phyloP scores from a whole-genome alignment of 1,140 invertebrate genomes.

The Ceratina australensis region DNA sequence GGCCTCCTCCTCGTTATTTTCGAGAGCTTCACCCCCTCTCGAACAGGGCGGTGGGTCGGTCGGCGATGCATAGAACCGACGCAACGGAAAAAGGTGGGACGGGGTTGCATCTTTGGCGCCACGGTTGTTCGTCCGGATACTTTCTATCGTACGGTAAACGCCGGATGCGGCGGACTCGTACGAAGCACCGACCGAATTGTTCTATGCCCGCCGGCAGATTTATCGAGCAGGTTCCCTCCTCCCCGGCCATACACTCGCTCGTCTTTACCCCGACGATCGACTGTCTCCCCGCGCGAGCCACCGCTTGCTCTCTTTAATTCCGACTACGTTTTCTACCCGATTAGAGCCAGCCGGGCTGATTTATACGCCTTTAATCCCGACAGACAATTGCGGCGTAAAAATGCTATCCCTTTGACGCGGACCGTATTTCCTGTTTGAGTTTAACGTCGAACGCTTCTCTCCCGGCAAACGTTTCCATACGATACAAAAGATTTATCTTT shows the following conservation, averaged over 20 bases:
- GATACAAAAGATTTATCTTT: too few species aligned
- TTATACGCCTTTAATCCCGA: constrained; percentile 24
- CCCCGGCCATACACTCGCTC: neutral
- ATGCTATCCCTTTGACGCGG: neutral
- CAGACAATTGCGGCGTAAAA: constrained; percentile 1
- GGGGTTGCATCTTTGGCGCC: constrained; percentile 34
- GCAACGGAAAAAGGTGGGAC: neutral
- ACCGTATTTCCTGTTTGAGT: neutral
- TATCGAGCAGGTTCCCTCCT: constrained; percentile 31
- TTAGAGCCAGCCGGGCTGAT: constrained; percentile 22
- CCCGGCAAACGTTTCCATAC: neutral
- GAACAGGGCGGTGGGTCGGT: too few species aligned
- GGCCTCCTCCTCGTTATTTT: constrained; percentile 52
- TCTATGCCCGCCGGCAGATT: constrained; percentile 44
- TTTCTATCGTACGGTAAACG: constrained; percentile 66
- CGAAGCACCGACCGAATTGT: constrained; percentile 44
- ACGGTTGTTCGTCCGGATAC: constrained; percentile 47
- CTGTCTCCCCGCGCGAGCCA: constrained; percentile 8
- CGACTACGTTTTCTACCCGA: constrained; percentile 47
- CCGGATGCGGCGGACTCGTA: constrained; percentile 53
- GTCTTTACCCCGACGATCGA: constrained; percentile 28
- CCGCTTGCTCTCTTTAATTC: constrained; percentile 55
- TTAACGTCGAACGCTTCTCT: neutral
- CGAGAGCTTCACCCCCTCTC: too few species aligned
- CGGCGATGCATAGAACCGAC: too few species aligned